Conservation (phyloP, 2,888 invertebrate species). For the Crematogaster levior region DNA sequence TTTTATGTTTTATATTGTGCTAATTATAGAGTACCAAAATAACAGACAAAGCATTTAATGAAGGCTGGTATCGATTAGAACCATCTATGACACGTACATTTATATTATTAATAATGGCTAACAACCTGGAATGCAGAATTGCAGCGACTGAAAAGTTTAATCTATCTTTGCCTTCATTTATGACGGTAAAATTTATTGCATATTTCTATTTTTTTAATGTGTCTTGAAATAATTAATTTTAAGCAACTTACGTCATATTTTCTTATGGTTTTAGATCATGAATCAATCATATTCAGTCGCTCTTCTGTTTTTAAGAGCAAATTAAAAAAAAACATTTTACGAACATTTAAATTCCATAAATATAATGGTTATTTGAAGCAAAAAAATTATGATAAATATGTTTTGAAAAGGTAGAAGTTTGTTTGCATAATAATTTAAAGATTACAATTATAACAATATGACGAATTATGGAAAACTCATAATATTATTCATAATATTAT, state of each 20-base stretch:
- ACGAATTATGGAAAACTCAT: no score
- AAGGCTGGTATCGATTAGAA: constrained; percentile 11
- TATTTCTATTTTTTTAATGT: not conserved
- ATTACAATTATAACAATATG: no score
- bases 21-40: constrained; percentile 30
- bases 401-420: no score
- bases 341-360: not conserved
- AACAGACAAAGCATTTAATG: constrained; percentile 29
- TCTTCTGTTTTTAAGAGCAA: constrained; percentile 64
- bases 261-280: constrained; percentile 67
- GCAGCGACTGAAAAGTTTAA: constrained; percentile 31
- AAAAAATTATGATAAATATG: no score
- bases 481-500: no score
- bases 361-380: not conserved
- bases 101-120: constrained; percentile 25
- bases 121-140: constrained; percentile 27
- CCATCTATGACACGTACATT: constrained; percentile 5
- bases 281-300: constrained; percentile 73
- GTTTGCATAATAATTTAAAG: no score
- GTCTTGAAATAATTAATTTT: not conserved
- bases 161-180: constrained; percentile 37
- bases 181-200: constrained; percentile 26
- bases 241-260: not conserved
- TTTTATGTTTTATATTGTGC: not conserved
- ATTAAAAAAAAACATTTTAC: not conserved